A percentile compares a stretch with the other conserved stretches of the same genome.
Conservation (phyloP, 2,113 vertebrate species). For the Xerus inauris region DNA sequence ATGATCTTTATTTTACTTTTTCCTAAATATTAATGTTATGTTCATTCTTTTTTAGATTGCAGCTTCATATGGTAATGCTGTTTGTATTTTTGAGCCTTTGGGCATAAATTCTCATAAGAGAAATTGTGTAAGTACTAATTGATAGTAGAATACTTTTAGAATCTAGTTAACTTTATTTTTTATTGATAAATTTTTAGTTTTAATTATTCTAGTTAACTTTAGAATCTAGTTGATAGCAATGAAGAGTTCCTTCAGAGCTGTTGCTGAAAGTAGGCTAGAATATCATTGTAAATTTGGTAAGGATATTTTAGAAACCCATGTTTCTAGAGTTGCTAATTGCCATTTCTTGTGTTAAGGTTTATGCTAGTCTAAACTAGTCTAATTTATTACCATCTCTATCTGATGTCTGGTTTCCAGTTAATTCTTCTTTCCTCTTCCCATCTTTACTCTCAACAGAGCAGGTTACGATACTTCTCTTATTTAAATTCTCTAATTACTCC, state of each 20-base stretch:
- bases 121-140: slow-evolving; percentile 93
- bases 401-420: neutral
- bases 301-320: neutral
- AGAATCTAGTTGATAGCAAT: neutral
- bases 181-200: neutral
- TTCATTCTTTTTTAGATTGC: slow-evolving; percentile 93
- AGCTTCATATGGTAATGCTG: slow-evolving; percentile 98
- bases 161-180: neutral
- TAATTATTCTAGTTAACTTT: neutral
- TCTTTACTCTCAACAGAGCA: neutral
- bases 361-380: neutral
- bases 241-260: neutral
- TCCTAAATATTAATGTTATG: slow-evolving; percentile 53
- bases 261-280: neutral
- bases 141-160: slow-evolving; percentile 36
- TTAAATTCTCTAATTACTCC: neutral
- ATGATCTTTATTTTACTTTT: neutral
- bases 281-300: neutral
- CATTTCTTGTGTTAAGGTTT: neutral
- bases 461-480: neutral
- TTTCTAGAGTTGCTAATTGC: slow-evolving; percentile 21
- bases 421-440: neutral
- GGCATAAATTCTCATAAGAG: slow-evolving; percentile 96
- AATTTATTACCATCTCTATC: neutral
- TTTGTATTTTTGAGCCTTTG: slow-evolving; percentile 98